Percentiles rank a stretch among this genome's conserved stretches.
These are phyloP conservation scores for Neoniphon sammara DNA, from an alignment of 2,797 vertebrate genomes.

Conservation along the genomic window DNA sequence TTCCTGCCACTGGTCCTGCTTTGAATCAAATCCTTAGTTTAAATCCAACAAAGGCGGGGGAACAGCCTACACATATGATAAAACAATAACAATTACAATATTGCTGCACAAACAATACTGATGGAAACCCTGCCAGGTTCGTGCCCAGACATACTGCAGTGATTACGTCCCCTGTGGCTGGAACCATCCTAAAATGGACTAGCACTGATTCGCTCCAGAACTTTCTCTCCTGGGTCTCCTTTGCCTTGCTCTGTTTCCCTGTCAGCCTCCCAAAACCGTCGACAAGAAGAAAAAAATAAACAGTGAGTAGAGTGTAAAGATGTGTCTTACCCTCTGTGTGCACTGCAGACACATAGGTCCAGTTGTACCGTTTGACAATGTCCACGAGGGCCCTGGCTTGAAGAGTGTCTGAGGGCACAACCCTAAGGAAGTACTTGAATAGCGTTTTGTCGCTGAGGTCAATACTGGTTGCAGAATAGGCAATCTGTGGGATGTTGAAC, in stretches of 20 bases:
- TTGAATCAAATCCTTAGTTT: too few species aligned
- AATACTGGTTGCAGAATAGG: constrained; percentile 97
- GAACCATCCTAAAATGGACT: background rate
- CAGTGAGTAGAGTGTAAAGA: background rate
- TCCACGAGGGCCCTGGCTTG: constrained; percentile 96
- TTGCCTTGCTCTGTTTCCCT: constrained; percentile 13
- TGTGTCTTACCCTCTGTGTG: constrained; percentile 93
- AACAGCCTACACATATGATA: background rate
- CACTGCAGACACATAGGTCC: constrained; percentile 98
- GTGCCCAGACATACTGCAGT: background rate
- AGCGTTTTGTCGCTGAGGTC: constrained; percentile 96
- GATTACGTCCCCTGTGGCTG: background rate
- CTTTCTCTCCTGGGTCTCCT: background rate
- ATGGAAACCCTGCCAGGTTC: background rate
- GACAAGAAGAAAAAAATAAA: background rate
- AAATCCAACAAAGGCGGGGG: too few species aligned
- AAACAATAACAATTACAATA: background rate
- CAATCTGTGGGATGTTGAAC: constrained; percentile 99
- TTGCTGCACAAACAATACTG: background rate
- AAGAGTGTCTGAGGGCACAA: constrained; percentile 95
- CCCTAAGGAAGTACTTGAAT: constrained; percentile 98
- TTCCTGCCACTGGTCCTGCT: too few species aligned
- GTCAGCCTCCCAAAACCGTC: background rate
- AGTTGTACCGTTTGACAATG: constrained; percentile 98
- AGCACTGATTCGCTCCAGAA: background rate